Evolutionary conservation across 1,140 invertebrate species (phyloP).

Genomic region (Panonychus citri): DNA sequence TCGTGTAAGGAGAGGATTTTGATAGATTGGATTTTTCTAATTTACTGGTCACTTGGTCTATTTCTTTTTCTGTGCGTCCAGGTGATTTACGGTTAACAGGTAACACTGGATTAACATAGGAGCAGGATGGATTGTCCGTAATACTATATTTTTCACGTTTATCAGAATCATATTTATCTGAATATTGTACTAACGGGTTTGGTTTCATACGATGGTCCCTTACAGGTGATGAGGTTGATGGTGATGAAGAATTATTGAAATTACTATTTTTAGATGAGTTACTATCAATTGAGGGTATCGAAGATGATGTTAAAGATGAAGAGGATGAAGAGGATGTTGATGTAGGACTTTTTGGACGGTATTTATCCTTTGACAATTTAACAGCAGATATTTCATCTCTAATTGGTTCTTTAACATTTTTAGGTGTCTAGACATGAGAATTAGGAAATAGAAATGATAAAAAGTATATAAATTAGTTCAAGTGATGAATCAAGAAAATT

Average conservation of each 20-base stretch:
- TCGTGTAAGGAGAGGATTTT: neutral
- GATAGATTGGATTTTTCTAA: neutral
- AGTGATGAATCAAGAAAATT: neutral
- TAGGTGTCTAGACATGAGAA: neutral
- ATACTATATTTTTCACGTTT: no score
- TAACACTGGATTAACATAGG: no score
- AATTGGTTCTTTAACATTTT: no score
- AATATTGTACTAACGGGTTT: no score
- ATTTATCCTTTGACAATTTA: neutral
- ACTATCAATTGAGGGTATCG: neutral
- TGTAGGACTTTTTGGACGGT: neutral
- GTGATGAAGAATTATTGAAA: neutral
- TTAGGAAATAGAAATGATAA: neutral
- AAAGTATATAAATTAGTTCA: no score
- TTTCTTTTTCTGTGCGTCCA: neutral
- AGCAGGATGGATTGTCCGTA: no score
- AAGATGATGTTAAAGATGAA: neutral
- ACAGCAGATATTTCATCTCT: neutral
- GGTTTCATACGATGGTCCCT: no score
- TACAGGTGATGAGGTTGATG: neutral
- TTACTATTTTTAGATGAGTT: neutral
- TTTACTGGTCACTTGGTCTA: neutral
- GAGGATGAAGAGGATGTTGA: neutral
- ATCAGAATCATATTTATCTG: no score
- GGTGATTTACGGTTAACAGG: no score